Percentiles rank a stretch among this genome's conserved stretches.
phyloP scores from a whole-genome alignment of 1,140 invertebrate species.

The Eurosta solidaginis region DNA sequence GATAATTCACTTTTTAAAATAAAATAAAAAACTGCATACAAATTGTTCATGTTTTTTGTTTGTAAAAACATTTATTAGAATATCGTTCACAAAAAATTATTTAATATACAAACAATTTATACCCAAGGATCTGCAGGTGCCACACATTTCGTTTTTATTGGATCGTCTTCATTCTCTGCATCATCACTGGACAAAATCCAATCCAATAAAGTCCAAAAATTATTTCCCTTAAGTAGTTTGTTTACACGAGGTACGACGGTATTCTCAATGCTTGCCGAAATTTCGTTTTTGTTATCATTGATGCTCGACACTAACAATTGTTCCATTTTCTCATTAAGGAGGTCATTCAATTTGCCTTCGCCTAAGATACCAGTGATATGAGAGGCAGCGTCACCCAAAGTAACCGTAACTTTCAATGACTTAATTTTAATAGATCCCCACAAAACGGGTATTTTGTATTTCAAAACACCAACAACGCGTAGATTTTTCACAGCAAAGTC shows the following conservation, averaged over 20 bases:
- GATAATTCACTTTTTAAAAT: too few species aligned
- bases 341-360: constrained; percentile 47
- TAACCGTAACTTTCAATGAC: constrained; percentile 48
- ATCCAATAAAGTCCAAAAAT: constrained; percentile 55
- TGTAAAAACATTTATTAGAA: too few species aligned
- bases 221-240: constrained; percentile 52
- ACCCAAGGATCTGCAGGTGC: constrained; percentile 52
- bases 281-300: constrained; percentile 45
- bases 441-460: constrained; percentile 52
- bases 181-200: constrained; percentile 48
- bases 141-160: constrained; percentile 50
- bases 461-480: constrained; percentile 46
- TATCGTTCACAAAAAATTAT: background rate
- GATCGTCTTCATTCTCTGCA: constrained; percentile 49
- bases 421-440: constrained; percentile 55
- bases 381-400: constrained; percentile 43
- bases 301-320: constrained; percentile 43
- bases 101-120: constrained; percentile 35
- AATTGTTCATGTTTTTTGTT: too few species aligned
- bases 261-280: constrained; percentile 50
- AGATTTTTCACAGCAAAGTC: constrained; percentile 50
- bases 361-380: constrained; percentile 53
- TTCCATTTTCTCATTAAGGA: constrained; percentile 50
- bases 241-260: constrained; percentile 49
- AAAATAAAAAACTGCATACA: background rate